Evolutionary conservation across 2,888 invertebrate genomes (phyloP), one percentile per base, ranked within the genome.

Genomic region (Pseudococcus longispinus): DNA sequence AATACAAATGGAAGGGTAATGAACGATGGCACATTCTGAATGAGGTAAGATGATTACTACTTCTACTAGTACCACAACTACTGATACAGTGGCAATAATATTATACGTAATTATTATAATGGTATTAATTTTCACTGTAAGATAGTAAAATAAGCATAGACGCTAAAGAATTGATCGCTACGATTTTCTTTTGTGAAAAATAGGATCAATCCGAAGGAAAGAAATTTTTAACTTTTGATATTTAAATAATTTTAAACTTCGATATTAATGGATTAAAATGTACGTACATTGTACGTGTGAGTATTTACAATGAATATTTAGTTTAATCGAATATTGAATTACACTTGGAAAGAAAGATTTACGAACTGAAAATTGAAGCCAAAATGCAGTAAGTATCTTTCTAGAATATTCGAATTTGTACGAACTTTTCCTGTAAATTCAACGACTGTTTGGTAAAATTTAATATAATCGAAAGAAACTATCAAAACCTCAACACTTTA

Each of bases 1-100:
- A 83, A 83, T 83, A 74, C 44, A 85, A 74, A 77, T 74, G 77
- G 89, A 88, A 85, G 83, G 42, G 42, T 80, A 70, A 80, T 88
- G 83, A 87, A 82, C 65, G 77, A 87, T 60, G 26, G 83, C 87
- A 87, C 80, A 87, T 88, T 83, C 84, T 80, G 26, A 80, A 80
- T 80, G 77, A 42, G 77, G 42, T 80, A 80, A 80, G 18, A 80
- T 80, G 77, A 80, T 70, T 3, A 80, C 77, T 80, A 80, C 77
- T 42, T 42, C 77, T 80, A 80, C 77, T 80, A 13, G 42, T 42
- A 80, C 42, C 42, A 80, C 42, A 80, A 80, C 77, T 80, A 80
- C 77, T 80, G 42, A 80, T 80, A 80, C 42, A 18, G 77, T 80
- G 37, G 77, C 77, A 20, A 80, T 80, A 80, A 80, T 20, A 42